Evolutionary conservation across 2,888 invertebrate genomes (phyloP), one percentile per base, ranked within the genome.

Genomic region (Uropetala carovei): DNA sequence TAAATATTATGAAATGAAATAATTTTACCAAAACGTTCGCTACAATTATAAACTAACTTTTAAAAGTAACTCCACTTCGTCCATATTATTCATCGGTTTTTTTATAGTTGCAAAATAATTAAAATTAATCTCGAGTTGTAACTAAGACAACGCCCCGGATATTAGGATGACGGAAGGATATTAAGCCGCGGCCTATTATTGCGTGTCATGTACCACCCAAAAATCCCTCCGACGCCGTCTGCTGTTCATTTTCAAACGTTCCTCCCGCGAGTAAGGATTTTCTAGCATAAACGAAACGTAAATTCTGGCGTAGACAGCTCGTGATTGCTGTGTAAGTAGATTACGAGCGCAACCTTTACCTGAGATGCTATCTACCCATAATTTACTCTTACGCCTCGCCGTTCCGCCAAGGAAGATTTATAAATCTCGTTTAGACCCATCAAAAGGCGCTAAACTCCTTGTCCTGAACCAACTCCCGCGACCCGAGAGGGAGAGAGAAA

Each of bases 401-500:
- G 13, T 75, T 75, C 75, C 75, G 75, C 8, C 75, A 27, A 18
- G 75, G 75, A 75, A 75, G 5, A 75, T 75, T 75, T 75, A 75
- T 75, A 75, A 27, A 75, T 22, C 75, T 75, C 75, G 75, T 75
- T 75, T 89, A 64, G 60, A 64, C 89, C 89, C 22, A 64, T 64
- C 68, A 43, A 43, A 64, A 18, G 89, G 89, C 43, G 60, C n/a
- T 89, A 43, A 89, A 89, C 60, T 14, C 43, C 89, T 30, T 30
- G 27, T 60, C 60, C 30, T 64, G 89, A 60, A 43, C 60, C 89
- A 75, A 75, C 22, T 75, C 59, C 9, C 30, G 30, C 43, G 89
- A 64, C 43, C 43, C 43, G 89, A 16, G 30, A 89, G 64, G 64
- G 43, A 89, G 43, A 56, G 56, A 18, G 83, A 16, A 16, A 58